Base-by-base conservation (phyloP, 2,113 vertebrate species). In the Pedionomus torquatus region DNA sequence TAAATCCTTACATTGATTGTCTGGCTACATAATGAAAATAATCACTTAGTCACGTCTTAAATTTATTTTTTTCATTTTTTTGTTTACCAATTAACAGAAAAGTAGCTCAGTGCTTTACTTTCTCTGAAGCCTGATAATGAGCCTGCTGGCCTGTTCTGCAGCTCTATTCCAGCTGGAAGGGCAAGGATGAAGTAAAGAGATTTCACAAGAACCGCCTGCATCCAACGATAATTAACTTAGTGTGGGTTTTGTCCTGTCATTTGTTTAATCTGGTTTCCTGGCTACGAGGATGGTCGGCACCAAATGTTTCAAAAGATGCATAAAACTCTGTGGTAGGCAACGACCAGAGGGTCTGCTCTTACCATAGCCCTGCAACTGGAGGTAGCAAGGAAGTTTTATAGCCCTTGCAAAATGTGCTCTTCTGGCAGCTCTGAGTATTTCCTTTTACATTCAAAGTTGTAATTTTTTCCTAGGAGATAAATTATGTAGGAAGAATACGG, bases 401-500 rank as follows among this genome's bases (percentile, higher is more conserved):
- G 90, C 54, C 2, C 43, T 93, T 91, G 17, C 28, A 76, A 85
- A 66, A 83, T 77, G 44, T 77, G 8, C 77, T 81, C 23, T 94
- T 82, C 46, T 17, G 8, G 58, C 17, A 80, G 12, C 16, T 83
- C 49, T 63, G 75, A n/a, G 64, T 93, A 48, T 46, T 55, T 70
- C 23, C 12, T 86, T 65, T 80, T 70, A 11, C 33, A 30, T 35
- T 70, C 58, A 83, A 54, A 83, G 46, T 77, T 30, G 21, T 39
- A 26, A 1, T 65, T 64, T 83, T 83, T 85, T 94, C 30, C 66
- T 80, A 86, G 26, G 46, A 77, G 24, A 81, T 96, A 76, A 89
- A 85, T 96, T 95, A 95, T 97, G 83, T 74, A 96, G 75, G 83
- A 94, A 91, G 82, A 54, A 74, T 60, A 52, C 0, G 1, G 70